These are phyloP conservation scores for Ephialtes manifestator DNA, from an alignment of 2,888 invertebrate species.

Conservation along the genomic window DNA sequence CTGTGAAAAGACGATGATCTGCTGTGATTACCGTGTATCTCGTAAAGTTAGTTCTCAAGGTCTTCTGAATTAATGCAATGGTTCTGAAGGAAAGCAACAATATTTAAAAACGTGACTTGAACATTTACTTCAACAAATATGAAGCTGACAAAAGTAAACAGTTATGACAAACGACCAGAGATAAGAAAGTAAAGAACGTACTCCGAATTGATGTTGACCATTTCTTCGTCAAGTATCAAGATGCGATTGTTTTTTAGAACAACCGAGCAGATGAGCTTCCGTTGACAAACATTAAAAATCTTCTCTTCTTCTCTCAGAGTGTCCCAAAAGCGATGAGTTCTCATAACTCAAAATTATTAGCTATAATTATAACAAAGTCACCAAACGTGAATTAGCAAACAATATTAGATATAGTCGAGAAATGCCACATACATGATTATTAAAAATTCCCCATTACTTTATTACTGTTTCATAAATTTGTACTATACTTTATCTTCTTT, in stretches of 20 bases:
- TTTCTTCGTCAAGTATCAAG: constrained; percentile 91
- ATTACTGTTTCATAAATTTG: background rate
- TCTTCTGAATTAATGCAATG: constrained; percentile 88
- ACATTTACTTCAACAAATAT: background rate
- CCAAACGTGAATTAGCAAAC: no score
- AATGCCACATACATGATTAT: no score
- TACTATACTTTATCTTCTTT: background rate
- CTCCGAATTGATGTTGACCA: constrained; percentile 90
- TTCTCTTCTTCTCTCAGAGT: constrained; percentile 88
- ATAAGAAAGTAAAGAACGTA: constrained; percentile 76
- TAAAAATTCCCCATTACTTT: no score
- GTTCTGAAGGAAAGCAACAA: constrained; percentile 82
- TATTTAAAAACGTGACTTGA: background rate
- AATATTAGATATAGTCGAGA: no score
- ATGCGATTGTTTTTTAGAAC: constrained; percentile 89
- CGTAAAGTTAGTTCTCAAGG: constrained; percentile 87
- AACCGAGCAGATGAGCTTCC: constrained; percentile 90
- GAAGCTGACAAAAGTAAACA: background rate
- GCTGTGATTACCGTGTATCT: constrained; percentile 89
- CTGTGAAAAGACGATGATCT: constrained; percentile 95
- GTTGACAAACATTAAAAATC: constrained; percentile 90
- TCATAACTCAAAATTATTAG: constrained; percentile 90
- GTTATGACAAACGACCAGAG: background rate
- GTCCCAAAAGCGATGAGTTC: constrained; percentile 90
- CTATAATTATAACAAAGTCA: constrained; percentile 90